Evolutionary conservation across 2,888 invertebrate species (phyloP).

Genomic region (Drosophila falleni): DNA sequence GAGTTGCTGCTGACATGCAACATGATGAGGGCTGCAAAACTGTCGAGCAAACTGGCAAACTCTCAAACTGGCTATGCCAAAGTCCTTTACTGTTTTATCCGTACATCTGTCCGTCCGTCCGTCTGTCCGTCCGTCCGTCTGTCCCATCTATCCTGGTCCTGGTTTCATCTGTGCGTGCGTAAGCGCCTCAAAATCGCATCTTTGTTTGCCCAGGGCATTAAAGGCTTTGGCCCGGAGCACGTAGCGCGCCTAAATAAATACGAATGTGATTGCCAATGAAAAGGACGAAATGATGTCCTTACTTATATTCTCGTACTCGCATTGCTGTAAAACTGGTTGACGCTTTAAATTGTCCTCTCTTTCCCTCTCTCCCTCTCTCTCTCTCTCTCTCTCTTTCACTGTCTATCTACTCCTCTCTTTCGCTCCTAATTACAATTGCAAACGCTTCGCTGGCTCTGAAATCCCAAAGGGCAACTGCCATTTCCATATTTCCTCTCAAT

Average conservation of each 20-base stretch:
- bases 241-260: slow-evolving; percentile 73
- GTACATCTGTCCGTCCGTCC: neutral
- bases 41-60: slow-evolving; percentile 5
- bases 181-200: slow-evolving; percentile 71
- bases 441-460: slow-evolving; percentile 64
- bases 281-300: slow-evolving; percentile 15
- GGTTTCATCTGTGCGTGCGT: slow-evolving; percentile 60
- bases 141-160: slow-evolving; percentile 27
- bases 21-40: slow-evolving; percentile 45
- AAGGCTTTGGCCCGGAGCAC: slow-evolving; percentile 68
- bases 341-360: slow-evolving; percentile 46
- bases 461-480: slow-evolving; percentile 20
- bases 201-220: slow-evolving; percentile 76
- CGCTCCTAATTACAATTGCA: slow-evolving; percentile 68
- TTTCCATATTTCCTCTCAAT: slow-evolving; percentile 12
- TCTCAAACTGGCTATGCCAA: slow-evolving; percentile 7
- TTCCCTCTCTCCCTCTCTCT: too few species aligned
- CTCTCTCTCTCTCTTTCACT: neutral
- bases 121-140: neutral
- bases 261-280: slow-evolving; percentile 9
- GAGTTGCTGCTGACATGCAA: slow-evolving; percentile 62
- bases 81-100: slow-evolving; percentile 24
- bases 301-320: neutral
- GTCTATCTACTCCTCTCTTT: neutral
- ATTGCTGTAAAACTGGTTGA: slow-evolving; percentile 23